A percentile compares a stretch with the other conserved stretches of the same genome.
Evolutionary conservation across 2,888 invertebrate genomes (phyloP).

Genomic region (Girardia tigrina): DNA sequence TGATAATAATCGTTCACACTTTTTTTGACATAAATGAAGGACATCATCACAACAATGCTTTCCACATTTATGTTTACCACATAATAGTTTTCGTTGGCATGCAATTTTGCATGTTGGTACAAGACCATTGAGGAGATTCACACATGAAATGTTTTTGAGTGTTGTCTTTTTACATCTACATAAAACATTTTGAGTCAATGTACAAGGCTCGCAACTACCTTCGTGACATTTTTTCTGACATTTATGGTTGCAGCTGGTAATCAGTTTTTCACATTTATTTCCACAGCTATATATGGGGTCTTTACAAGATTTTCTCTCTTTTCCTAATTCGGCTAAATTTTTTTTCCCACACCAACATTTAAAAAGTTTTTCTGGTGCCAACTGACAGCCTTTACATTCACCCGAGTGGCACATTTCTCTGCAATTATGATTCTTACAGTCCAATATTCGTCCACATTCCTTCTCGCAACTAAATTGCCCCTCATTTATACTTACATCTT

Average conservation of each 20-base stretch:
- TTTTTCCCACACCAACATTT: neutral
- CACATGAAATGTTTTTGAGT: neutral
- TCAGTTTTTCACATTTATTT: neutral
- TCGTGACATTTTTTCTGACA: conserved; percentile 66
- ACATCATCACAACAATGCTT: conserved; percentile 61
- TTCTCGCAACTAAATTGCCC: conserved; percentile 56
- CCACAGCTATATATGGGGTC: neutral
- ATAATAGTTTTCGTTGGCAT: conserved; percentile 44
- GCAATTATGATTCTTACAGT: conserved; percentile 57
- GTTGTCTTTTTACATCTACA: neutral
- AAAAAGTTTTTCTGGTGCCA: neutral
- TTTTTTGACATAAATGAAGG: conserved; percentile 63
- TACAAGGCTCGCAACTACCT: conserved; percentile 65
- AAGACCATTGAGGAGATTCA: neutral
- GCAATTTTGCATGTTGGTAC: conserved; percentile 59
- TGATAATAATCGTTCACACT: conserved; percentile 60
- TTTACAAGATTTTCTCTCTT: neutral
- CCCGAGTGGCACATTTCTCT: neutral
- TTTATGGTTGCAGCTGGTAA: conserved; percentile 53
- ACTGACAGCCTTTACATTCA: neutral
- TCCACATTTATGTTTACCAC: conserved; percentile 67
- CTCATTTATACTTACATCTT: too few relatives aligned
- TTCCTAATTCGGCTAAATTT: neutral
- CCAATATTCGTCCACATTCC: conserved; percentile 61
- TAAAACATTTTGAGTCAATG: neutral